Conservation (phyloP, 2,113 vertebrate species). For the Gulo gulo region DNA sequence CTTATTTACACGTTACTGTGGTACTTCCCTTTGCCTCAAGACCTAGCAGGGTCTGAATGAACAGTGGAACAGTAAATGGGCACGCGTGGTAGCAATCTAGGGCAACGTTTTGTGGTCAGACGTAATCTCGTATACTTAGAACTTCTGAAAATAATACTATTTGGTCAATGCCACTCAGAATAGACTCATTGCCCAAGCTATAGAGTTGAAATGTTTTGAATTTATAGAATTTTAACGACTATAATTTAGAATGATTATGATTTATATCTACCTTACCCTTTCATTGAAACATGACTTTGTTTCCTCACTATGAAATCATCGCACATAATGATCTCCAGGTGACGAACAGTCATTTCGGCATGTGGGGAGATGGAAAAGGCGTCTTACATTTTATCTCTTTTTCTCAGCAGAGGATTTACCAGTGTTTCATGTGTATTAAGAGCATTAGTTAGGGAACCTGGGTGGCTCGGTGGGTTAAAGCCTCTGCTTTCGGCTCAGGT, state of each 20-base stretch:
- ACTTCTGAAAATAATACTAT: conserved; percentile 36
- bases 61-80: neutral
- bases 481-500: no score
- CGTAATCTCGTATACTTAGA: neutral
- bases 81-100: neutral
- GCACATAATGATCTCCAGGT: conserved; percentile 31
- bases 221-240: conserved; percentile 55
- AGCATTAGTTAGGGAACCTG: neutral
- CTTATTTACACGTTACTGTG: neutral
- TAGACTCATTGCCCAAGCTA: neutral
- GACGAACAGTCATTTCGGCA: conserved; percentile 14
- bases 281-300: conserved; percentile 55
- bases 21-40: conserved; percentile 1
- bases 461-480: no score
- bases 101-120: conserved; percentile 11
- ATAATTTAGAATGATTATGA: conserved; percentile 59
- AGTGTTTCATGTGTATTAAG: neutral
- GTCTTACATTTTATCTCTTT: neutral
- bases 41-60: neutral
- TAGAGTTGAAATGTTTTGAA: conserved; percentile 24
- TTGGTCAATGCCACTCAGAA: neutral
- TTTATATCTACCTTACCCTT: conserved; percentile 51
- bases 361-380: neutral
- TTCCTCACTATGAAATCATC: conserved; percentile 55
- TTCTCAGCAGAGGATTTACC: neutral